Conservation (phyloP, 2,113 vertebrate species). For the Hylia prasina region DNA sequence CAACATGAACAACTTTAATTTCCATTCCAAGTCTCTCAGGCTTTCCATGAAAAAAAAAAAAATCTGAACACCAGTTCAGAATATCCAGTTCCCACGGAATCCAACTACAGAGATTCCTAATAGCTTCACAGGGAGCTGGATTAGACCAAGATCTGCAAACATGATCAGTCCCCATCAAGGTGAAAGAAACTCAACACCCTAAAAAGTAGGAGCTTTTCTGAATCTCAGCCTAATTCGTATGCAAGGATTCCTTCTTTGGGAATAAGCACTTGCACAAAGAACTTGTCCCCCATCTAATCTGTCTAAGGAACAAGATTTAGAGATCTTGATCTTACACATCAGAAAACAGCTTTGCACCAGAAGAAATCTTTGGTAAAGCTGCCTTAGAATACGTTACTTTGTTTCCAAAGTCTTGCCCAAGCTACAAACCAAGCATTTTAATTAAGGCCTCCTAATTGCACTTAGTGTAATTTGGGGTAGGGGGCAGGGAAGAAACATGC, state of each 20-base stretch:
- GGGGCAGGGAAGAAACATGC: neutral
- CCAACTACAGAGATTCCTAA: neutral
- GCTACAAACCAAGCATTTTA: neutral
- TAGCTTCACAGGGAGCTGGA: neutral
- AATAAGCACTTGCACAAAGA: neutral
- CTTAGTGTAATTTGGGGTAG: neutral
- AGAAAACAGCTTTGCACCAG: neutral
- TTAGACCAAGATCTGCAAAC: neutral
- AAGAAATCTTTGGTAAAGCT: neutral
- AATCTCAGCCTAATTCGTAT: neutral
- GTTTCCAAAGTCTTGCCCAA: conserved; percentile 4
- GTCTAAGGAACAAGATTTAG: neutral
- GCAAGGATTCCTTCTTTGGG: neutral
- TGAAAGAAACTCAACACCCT: neutral
- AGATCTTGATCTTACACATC: neutral
- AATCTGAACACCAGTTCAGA: neutral
- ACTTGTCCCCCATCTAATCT: neutral
- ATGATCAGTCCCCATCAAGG: neutral
- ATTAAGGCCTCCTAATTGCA: neutral
- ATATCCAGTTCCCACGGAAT: neutral
- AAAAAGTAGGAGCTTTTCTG: neutral
- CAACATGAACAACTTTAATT: neutral
- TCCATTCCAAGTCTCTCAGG: neutral
- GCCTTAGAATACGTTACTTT: neutral
- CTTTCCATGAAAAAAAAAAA: neutral